Conservation (phyloP, 2,888 invertebrate species). For the Leptarthrus brevirostris region DNA sequence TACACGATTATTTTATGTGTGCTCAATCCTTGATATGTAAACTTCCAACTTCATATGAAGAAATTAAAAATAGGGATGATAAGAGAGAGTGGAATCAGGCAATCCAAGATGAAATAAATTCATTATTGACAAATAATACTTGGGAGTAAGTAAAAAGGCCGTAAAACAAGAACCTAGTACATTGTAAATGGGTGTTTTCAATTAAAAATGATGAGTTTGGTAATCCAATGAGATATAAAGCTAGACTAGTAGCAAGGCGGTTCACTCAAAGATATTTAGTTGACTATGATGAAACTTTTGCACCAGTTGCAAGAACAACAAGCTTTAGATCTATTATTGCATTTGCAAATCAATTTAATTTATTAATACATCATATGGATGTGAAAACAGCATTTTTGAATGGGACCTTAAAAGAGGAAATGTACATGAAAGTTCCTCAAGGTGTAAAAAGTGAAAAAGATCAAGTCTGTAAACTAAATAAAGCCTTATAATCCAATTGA, state of each 20-base stretch:
- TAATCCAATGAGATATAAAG: no score
- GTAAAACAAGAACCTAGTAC: conserved; percentile 54
- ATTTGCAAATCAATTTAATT: conserved; percentile 53
- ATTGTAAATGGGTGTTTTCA: conserved; percentile 56
- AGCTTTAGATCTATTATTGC: conserved; percentile 53
- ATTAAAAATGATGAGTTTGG: conserved; percentile 52
- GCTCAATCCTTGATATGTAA: conserved; percentile 32
- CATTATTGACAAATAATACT: conserved; percentile 52
- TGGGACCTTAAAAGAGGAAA: conserved; percentile 53
- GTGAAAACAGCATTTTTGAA: no score
- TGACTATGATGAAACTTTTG: conserved; percentile 42
- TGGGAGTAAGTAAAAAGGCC: conserved; percentile 53
- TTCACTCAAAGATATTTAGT: no score
- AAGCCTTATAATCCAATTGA: conserved; percentile 57
- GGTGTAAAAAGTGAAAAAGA: conserved; percentile 47
- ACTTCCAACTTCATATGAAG: conserved; percentile 47
- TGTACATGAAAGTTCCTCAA: conserved; percentile 53
- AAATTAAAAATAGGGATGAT: conserved; percentile 49
- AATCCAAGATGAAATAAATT: conserved; percentile 54
- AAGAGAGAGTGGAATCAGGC: conserved; percentile 53
- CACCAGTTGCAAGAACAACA: conserved; percentile 52
- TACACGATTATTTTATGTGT: conserved; percentile 31
- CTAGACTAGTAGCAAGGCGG: no score
- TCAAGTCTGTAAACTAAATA: conserved; percentile 52
- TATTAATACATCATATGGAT: no score